Conservation (phyloP, 2,888 invertebrate genomes). For the Linnaemya tessellans region DNA sequence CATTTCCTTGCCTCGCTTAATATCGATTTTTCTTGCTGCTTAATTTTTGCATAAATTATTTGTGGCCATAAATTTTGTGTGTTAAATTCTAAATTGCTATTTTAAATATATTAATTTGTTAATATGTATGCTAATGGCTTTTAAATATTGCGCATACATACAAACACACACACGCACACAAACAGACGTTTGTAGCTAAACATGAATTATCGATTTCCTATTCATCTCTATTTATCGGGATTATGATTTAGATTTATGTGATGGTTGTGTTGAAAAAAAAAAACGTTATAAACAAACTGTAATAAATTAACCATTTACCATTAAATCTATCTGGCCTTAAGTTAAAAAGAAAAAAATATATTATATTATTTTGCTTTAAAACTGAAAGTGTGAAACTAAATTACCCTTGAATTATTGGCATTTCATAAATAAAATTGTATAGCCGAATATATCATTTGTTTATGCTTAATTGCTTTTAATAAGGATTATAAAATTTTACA, state of each 20-base stretch:
- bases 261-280: not conserved
- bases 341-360: not conserved
- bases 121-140: conserved; percentile 59
- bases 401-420: not conserved
- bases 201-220: conserved; percentile 54
- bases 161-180: not conserved
- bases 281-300: conserved; percentile 9
- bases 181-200: conserved; percentile 24
- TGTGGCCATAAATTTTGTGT: conserved; percentile 40
- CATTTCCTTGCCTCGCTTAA: not conserved
- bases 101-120: conserved; percentile 63
- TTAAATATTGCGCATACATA: conserved; percentile 27
- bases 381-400: not conserved
- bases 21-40: conserved; percentile 19
- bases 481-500: no score
- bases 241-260: conserved; percentile 38
- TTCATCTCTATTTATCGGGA: conserved; percentile 23
- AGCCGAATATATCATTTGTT: not conserved
- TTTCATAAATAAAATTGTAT: conserved; percentile 12
- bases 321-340: conserved; percentile 16
- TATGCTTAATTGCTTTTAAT: no score
- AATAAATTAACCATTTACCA: conserved; percentile 49
- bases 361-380: not conserved
- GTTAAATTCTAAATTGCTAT: conserved; percentile 43
- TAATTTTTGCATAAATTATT: conserved; percentile 46